Evolutionary conservation across 2,113 vertebrate genomes (phyloP).

Genomic region (Athene cunicularia): DNA sequence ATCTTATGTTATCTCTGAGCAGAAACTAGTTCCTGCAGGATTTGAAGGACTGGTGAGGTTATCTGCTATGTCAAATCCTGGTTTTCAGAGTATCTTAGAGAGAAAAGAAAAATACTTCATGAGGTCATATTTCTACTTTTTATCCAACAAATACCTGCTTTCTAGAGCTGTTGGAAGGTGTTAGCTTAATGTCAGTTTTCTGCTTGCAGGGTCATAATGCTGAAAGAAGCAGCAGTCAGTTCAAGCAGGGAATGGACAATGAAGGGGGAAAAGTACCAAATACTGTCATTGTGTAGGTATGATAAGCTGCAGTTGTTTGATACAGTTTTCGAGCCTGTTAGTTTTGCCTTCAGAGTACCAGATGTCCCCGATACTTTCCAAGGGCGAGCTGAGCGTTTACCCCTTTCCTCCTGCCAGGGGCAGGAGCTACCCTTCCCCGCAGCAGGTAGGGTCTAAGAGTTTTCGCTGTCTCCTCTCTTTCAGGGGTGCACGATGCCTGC

Average conservation of each 20-base stretch:
- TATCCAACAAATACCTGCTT: accelerated
- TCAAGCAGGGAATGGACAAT: too few relatives aligned
- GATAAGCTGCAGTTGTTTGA: too few relatives aligned
- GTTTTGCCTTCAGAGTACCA: too few relatives aligned
- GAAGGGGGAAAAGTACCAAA: neutral
- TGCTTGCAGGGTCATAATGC: accelerated
- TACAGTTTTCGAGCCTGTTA: too few relatives aligned
- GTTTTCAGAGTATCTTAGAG: neutral
- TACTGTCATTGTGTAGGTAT: accelerated
- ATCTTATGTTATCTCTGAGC: neutral
- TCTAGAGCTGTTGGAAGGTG: too few relatives aligned
- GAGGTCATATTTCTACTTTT: neutral
- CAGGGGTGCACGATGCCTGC: too few relatives aligned
- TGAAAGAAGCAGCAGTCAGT: neutral
- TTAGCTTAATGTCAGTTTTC: neutral
- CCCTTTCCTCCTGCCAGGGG: too few relatives aligned
- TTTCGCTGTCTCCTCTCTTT: too few relatives aligned
- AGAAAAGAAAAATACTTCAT: neutral
- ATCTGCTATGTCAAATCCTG: neutral
- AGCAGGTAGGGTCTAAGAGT: too few relatives aligned
- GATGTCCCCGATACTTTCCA: accelerated
- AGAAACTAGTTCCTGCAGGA: neutral
- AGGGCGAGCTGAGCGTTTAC: neutral
- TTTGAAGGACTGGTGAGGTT: neutral
- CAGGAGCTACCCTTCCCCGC: too few relatives aligned